A percentile compares a stretch with the other conserved stretches of the same genome.
Conservation (phyloP, 1,140 invertebrate genomes). For the Globodera rostochiensis region DNA sequence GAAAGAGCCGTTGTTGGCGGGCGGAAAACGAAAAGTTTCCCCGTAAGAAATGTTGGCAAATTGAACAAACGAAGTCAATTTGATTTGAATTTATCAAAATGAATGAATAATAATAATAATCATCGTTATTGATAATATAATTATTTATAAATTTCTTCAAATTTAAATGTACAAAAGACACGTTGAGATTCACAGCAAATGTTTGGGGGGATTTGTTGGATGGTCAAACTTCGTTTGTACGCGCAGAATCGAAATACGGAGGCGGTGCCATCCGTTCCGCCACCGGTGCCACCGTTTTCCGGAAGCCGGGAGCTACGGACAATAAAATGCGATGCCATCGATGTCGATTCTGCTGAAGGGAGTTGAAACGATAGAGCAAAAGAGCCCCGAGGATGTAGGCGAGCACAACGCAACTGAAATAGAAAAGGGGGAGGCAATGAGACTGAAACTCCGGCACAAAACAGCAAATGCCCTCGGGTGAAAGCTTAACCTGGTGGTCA, state of each 20-base stretch:
- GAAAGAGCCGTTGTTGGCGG: not conserved
- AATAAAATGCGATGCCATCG: constrained; percentile 19
- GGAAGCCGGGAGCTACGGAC: constrained; percentile 14
- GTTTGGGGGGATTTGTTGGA: not conserved
- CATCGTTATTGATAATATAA: not conserved
- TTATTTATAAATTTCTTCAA: not conserved
- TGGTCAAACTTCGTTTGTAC: not conserved
- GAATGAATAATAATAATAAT: not conserved
- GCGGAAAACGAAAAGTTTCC: not conserved
- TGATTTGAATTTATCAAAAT: not conserved
- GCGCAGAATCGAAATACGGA: constrained; percentile 11
- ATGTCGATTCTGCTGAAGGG: constrained; percentile 1
- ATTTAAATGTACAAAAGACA: constrained; percentile 2
- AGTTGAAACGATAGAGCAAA: constrained; percentile 19
- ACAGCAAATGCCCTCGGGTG: too few species aligned
- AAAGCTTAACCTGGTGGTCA: constrained; percentile 19
- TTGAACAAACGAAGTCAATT: not conserved
- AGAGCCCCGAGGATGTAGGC: constrained; percentile 22
- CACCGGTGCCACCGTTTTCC: constrained; percentile 25
- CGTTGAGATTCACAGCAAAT: constrained; percentile 7
- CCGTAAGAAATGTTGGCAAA: not conserved
- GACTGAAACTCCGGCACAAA: not conserved
- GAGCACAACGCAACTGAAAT: constrained; percentile 16
- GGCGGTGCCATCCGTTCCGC: not conserved
- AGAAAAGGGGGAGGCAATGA: not conserved